These are phyloP conservation scores for Cydia amplana DNA, from an alignment of 1,140 invertebrate species.

Conservation along the genomic window DNA sequence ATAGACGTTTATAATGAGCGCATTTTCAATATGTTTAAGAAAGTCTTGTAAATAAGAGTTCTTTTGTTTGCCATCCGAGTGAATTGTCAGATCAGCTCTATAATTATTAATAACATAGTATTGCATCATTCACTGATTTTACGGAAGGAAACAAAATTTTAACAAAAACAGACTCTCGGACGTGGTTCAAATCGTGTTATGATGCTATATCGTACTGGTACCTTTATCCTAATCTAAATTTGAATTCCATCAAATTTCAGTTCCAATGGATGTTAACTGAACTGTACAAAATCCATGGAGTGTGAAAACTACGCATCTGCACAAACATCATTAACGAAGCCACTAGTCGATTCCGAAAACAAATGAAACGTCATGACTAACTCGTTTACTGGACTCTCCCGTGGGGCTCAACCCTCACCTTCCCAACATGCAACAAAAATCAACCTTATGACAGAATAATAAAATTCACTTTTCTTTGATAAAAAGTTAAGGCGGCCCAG, in stretches of 20 bases:
- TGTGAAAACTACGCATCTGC: conserved; percentile 20
- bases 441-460: neutral
- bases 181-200: too few relatives aligned
- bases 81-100: too few relatives aligned
- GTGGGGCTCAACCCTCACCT: conserved; percentile 11
- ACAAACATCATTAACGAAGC: conserved; percentile 19
- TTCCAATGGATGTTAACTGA: neutral
- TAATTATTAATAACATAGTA: too few relatives aligned
- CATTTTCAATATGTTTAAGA: too few relatives aligned
- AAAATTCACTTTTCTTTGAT: neutral
- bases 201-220: too few relatives aligned
- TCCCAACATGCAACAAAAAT: neutral
- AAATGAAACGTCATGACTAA: conserved; percentile 32
- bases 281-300: neutral
- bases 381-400: conserved; percentile 27
- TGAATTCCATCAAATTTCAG: neutral
- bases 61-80: too few relatives aligned
- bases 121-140: too few relatives aligned
- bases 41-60: too few relatives aligned
- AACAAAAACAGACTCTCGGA: too few relatives aligned
- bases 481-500: neutral
- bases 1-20: too few relatives aligned
- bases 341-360: conserved; percentile 21
- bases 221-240: neutral
- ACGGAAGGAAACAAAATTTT: too few relatives aligned